These are phyloP conservation scores for Habrosyne pyritoides DNA, from an alignment of 2,888 invertebrate genomes.

Conservation along the genomic window DNA sequence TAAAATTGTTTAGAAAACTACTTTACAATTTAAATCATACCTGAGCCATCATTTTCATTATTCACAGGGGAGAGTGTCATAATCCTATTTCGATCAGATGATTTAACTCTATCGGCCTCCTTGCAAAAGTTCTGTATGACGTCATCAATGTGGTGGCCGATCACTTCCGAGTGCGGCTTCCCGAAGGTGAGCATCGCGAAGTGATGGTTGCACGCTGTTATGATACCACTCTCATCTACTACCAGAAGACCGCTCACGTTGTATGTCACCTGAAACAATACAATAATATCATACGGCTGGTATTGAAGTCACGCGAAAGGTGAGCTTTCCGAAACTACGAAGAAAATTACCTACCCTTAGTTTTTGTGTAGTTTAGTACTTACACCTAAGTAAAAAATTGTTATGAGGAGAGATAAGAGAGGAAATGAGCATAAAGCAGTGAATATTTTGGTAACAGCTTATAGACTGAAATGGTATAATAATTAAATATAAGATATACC, in stretches of 20 bases:
- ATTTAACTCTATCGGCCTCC: constrained; percentile 77
- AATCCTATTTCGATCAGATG: constrained; percentile 69
- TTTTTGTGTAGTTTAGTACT: too few relatives aligned
- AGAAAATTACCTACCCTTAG: too few relatives aligned
- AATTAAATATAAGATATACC: too few relatives aligned
- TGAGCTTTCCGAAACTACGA: too few relatives aligned
- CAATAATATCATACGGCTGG: background rate
- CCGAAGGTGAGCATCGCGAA: constrained; percentile 87
- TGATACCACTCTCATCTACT: constrained; percentile 84
- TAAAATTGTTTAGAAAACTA: background rate
- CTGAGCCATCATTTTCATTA: constrained; percentile 76
- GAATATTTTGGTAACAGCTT: too few relatives aligned
- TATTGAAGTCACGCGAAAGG: too few relatives aligned
- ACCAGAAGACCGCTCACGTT: constrained; percentile 87
- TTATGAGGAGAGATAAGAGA: background rate
- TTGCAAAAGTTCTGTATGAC: constrained; percentile 86
- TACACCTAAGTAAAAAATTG: too few relatives aligned
- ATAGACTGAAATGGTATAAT: too few relatives aligned
- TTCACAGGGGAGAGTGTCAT: constrained; percentile 83
- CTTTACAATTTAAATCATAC: constrained; percentile 36
- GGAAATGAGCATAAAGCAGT: too few relatives aligned
- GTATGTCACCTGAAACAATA: constrained; percentile 74
- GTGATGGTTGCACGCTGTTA: constrained; percentile 87
- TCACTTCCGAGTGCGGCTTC: constrained; percentile 83
- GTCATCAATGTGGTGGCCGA: constrained; percentile 81